Conservation (phyloP, 1,140 invertebrate species). For the Popillia japonica region DNA sequence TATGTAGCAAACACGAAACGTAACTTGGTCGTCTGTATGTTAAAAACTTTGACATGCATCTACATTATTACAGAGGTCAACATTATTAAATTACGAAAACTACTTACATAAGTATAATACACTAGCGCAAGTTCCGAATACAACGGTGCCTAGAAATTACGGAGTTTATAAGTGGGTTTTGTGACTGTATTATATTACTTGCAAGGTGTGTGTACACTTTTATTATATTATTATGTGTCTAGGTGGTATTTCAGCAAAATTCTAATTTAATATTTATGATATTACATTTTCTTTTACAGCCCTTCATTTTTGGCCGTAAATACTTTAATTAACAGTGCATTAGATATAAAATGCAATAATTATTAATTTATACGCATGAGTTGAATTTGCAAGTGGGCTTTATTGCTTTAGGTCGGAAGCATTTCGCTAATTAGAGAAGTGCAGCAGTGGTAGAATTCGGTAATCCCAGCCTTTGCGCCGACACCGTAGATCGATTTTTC, state of each 20-base stretch:
- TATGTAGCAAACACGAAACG: neutral
- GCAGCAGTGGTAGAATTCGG: conserved; percentile 2
- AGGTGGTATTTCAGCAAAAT: too few relatives aligned
- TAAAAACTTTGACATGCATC: neutral
- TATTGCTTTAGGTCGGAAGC: neutral
- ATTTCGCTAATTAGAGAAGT: neutral
- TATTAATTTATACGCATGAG: too few relatives aligned
- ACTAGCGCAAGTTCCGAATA: neutral
- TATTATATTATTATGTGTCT: neutral
- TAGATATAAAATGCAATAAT: too few relatives aligned
- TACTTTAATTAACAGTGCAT: too few relatives aligned
- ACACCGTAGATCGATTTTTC: conserved; percentile 6
- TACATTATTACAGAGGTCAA: neutral
- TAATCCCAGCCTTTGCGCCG: neutral
- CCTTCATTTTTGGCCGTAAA: too few relatives aligned
- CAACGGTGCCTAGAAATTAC: neutral
- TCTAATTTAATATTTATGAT: too few relatives aligned
- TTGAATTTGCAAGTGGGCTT: neutral
- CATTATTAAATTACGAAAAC: conserved; percentile 3
- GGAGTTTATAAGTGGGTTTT: neutral
- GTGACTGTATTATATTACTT: neutral
- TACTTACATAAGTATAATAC: neutral
- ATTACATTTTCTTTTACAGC: too few relatives aligned
- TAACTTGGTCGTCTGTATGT: neutral
- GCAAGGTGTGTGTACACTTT: neutral